These are phyloP conservation scores for Cephalopterus ornatus DNA, from an alignment of 2,113 vertebrate genomes.

Conservation along the genomic window DNA sequence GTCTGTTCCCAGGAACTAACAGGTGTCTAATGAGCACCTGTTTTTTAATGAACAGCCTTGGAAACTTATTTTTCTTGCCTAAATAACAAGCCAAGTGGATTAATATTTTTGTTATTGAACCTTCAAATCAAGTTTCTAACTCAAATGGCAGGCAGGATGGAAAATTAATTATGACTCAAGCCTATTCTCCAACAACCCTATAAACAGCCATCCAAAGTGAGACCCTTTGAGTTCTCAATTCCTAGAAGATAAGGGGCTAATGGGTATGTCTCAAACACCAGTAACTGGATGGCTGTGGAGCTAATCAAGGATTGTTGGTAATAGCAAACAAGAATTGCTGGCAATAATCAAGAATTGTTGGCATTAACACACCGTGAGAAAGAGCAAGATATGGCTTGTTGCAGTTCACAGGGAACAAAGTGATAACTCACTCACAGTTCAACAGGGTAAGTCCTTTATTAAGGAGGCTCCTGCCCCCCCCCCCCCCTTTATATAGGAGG, in stretches of 20 bases:
- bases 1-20: neutral
- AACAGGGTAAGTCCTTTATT: too few relatives aligned
- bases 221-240: neutral
- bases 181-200: neutral
- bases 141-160: neutral
- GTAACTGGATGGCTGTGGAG: neutral
- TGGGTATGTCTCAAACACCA: neutral
- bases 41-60: neutral
- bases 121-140: neutral
- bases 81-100: neutral
- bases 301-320: neutral
- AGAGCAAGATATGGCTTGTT: neutral
- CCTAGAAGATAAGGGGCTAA: neutral
- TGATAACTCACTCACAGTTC: too few relatives aligned
- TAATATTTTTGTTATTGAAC: neutral
- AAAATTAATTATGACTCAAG: neutral
- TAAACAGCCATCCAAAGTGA: neutral
- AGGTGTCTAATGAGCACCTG: neutral
- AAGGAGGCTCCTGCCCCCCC: too few relatives aligned
- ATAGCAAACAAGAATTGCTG: neutral
- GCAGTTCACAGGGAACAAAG: too few relatives aligned
- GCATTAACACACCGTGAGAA: neutral
- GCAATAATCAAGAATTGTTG: neutral
- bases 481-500: too few relatives aligned
- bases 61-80: neutral